Evolutionary conservation across 1,140 invertebrate genomes (phyloP), one percentile per base, ranked within the genome.

Genomic region (Solenopsis invicta): DNA sequence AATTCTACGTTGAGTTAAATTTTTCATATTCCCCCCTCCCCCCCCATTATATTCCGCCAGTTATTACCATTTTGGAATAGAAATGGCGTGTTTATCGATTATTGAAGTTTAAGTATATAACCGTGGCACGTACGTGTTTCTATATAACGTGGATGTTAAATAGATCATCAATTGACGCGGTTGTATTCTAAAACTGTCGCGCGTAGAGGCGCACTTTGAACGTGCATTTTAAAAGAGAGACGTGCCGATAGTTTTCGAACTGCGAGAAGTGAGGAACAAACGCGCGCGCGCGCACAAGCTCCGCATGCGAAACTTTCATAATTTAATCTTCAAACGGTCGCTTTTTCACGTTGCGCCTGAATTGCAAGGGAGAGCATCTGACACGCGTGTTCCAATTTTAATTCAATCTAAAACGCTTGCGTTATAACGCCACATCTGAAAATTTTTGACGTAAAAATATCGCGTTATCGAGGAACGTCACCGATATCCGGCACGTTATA

Each of bases 221-320:
- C 5, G 59, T 18, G 41, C 2, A 37, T 48, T 78, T 48, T 66
- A 74, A 84, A 75, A 61, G 69, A 56, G 77, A 74, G 54, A 69
- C 56, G 18, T 75, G 69, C 80, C 80, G 54, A 84, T 84, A 84
- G 69, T 84, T 75, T 56, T 50, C 54, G 21, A 75, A 84, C 80
- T 84, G 8, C 6, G 80, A 74, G 34, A 45, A 67, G 4, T 45
- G n/a, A 21, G 29, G 21, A 75, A 84, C 80, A 75, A 84, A 84
- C 72, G 9, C 41, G 6, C 12, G 21, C 29, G n/a, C 18, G 61
- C 16, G 62, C n/a, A n/a, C n/a, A n/a, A n/a, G 0, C 13, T 9
- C 1, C 2, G 4, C 24, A 34, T 37, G 18, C n/a, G 24, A 12
- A 56, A 81, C 62, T 59, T 71, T 56, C 69, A 69, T 67, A 80